Percentiles rank a stretch among this genome's conserved stretches.
phyloP scores from a whole-genome alignment of 2,113 vertebrate genomes.

The Notarius lentiginosus region DNA sequence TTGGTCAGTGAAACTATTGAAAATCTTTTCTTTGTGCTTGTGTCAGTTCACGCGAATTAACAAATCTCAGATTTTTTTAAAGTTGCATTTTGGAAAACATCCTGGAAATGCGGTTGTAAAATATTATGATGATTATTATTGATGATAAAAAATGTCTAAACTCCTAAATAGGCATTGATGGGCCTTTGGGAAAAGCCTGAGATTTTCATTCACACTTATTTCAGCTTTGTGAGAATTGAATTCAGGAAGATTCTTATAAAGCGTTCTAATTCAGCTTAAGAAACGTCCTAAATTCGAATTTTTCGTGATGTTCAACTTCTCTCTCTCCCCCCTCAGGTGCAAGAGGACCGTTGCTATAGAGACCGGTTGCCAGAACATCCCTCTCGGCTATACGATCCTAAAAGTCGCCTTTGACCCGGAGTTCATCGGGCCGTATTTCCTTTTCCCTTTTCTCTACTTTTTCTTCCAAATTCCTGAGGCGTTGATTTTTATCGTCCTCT shows the following conservation, averaged over 20 bases:
- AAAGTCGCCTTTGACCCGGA: constrained; percentile 71
- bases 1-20: too few species aligned
- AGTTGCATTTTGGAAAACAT: too few species aligned
- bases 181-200: too few species aligned
- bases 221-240: not conserved
- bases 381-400: constrained; percentile 74
- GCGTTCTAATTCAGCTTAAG: not conserved
- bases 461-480: constrained; percentile 74
- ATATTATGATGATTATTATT: too few species aligned
- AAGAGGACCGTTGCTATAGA: constrained; percentile 76
- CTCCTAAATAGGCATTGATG: too few species aligned
- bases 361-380: constrained; percentile 80
- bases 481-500: constrained; percentile 64
- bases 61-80: too few species aligned
- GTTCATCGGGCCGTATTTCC: constrained; percentile 70
- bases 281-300: not conserved
- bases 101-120: too few species aligned
- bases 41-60: too few species aligned
- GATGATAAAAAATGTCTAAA: too few species aligned
- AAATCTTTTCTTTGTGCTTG: too few species aligned
- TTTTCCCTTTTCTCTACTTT: constrained; percentile 76
- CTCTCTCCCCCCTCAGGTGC: constrained; percentile 61
- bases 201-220: not conserved
- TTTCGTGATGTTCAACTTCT: not conserved
- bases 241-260: too few species aligned